Conservation (phyloP, 1,140 invertebrate genomes). For the Cephus cinctus region DNA sequence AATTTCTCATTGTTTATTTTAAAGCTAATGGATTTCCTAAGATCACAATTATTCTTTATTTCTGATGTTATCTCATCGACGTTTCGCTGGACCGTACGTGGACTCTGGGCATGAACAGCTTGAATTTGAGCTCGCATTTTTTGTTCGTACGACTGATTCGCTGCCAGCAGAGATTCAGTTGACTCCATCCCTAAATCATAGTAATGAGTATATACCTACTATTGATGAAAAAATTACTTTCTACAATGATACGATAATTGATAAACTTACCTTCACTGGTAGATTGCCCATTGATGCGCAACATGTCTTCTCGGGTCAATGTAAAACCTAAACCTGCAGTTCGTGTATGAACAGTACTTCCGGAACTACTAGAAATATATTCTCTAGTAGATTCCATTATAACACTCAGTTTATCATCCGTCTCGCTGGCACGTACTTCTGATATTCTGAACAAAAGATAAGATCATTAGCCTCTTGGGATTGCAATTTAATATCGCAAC, state of each 20-base stretch:
- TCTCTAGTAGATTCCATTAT: constrained; percentile 48
- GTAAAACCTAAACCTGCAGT: constrained; percentile 37
- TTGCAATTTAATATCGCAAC: no score
- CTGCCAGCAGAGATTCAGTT: constrained; percentile 16
- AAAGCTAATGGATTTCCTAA: constrained; percentile 46
- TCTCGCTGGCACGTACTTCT: constrained; percentile 20
- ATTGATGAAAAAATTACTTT: background rate
- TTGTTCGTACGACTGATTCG: constrained; percentile 40
- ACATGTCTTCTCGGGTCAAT: constrained; percentile 38
- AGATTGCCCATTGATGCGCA: constrained; percentile 39
- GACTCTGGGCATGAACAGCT: constrained; percentile 51
- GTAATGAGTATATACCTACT: background rate
- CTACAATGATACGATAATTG: background rate
- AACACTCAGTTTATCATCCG: constrained; percentile 44
- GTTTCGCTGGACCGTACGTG: constrained; percentile 51
- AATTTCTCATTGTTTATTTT: constrained; percentile 21
- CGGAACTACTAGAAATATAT: constrained; percentile 46
- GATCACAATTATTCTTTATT: constrained; percentile 51
- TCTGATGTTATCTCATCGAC: constrained; percentile 53
- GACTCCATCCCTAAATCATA: constrained; percentile 11
- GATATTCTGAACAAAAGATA: constrained; percentile 22
- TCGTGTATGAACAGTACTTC: constrained; percentile 32
- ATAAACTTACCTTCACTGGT: constrained; percentile 14
- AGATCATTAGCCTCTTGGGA: no score
- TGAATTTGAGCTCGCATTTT: constrained; percentile 49